Evolutionary conservation across 2,797 vertebrate genomes (phyloP), one percentile per base, ranked within the genome.

Genomic region (Clarias fuscus): DNA sequence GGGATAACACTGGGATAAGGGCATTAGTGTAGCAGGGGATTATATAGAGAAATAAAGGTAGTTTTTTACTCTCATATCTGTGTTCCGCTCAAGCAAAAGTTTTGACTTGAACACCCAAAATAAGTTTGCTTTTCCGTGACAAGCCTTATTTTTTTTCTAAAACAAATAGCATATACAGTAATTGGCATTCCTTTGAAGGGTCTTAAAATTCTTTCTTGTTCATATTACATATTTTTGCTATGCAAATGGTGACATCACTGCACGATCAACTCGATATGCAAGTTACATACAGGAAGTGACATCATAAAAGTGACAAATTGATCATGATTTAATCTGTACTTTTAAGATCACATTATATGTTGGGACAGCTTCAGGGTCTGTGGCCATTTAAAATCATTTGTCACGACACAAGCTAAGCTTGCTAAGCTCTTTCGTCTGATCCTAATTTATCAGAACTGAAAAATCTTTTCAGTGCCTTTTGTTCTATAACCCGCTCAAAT

Each of bases 381-480:
- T 20, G 40, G 83, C 40, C 27, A 77, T 4, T 48, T 77, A 40
- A 77, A 75, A 76, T 68, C 43, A 24, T 70, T 70, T 68, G 80
- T 56, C 71, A 76, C 83, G 56, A 61, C 58, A 72, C 70, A 73
- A 65, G 37, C 37, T 37, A 37, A 37, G 37, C 37, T 37, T 4
- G 37, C 48, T 48, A 48, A 11, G 10, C 48, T 48, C 48, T 48
- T 48, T 48, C 48, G 0, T 48, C 48, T 48, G 10, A 11, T 48
- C 10, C 10, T 11, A 11, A 48, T 48, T 85, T 62, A 27, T 71
- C 67, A 67, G 4, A 58, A 61, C 68, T 56, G 56, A 67, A 18
- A 15, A 58, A 73, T 86, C 70, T 48, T 24, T 72, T 53, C 37
- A 1, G 71, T 59, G 65, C 40, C 56, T 64, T 86, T 65, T 71